Evolutionary conservation across 2,888 invertebrate species (phyloP).

Genomic region (Polyommatus iphigenia): DNA sequence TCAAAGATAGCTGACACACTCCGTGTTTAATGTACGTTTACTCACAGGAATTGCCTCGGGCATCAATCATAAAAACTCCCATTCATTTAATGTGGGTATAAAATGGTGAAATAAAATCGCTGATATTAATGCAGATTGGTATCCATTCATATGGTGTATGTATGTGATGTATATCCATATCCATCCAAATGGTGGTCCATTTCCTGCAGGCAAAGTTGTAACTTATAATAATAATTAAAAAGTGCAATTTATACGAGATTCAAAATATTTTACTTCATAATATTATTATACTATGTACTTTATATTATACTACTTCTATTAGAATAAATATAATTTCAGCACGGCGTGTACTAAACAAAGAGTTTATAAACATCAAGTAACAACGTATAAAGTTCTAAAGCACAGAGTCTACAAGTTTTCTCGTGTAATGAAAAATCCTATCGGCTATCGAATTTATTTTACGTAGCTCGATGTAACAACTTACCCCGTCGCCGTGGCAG

Average conservation of each 20-base stretch:
- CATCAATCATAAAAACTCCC: slow-evolving; percentile 27
- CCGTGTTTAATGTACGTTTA: not conserved
- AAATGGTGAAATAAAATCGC: slow-evolving; percentile 10
- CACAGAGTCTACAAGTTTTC: slow-evolving; percentile 36
- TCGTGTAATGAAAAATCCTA: slow-evolving; percentile 52
- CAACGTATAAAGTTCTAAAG: slow-evolving; percentile 21
- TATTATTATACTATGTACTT: no score
- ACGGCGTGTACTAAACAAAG: not conserved
- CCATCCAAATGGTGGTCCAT: not conserved
- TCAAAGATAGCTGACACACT: not conserved
- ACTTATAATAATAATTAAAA: not conserved
- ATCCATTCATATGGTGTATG: no score
- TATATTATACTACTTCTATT: no score
- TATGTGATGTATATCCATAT: no score
- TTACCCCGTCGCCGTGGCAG: slow-evolving; percentile 51
- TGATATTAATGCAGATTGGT: not conserved
- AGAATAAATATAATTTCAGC: no score
- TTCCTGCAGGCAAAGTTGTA: not conserved
- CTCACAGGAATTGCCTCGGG: slow-evolving; percentile 1
- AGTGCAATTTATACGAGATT: not conserved
- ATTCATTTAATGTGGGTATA: slow-evolving; percentile 11
- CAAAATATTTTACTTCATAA: no score
- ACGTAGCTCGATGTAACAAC: slow-evolving; percentile 51
- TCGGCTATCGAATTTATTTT: slow-evolving; percentile 55
- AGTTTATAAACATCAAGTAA: not conserved